Evolutionary conservation across 2,797 vertebrate genomes (phyloP).

Genomic region (Antennarius maculatus): DNA sequence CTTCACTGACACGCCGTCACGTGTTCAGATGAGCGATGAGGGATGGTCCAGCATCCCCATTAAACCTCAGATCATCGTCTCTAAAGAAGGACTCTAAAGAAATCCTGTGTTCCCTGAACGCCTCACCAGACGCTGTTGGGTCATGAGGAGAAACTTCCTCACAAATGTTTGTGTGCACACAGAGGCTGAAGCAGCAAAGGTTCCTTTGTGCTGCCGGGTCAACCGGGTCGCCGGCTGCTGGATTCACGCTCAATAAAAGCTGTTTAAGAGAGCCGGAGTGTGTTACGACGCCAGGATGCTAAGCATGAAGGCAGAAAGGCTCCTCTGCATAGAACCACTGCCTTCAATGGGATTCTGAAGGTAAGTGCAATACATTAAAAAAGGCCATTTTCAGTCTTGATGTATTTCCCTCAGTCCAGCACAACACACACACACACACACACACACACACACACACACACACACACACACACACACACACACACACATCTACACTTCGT

Average conservation of each 20-base stretch:
- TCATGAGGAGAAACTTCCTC: background rate
- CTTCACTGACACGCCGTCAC: too few relatives aligned
- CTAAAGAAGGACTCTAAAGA: background rate
- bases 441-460: too few relatives aligned
- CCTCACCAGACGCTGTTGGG: background rate
- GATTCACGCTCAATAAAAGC: background rate
- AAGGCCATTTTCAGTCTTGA: conserved; percentile 6
- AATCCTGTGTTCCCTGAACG: background rate
- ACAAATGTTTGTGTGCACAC: background rate
- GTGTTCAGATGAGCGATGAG: background rate
- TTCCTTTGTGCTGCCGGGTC: background rate
- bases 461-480: background rate
- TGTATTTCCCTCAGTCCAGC: conserved; percentile 1
- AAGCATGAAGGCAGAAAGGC: background rate
- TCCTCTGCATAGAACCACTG: background rate
- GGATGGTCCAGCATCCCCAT: background rate
- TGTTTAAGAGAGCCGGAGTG: background rate
- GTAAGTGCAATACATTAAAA: background rate
- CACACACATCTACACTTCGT: conserved; percentile 7
- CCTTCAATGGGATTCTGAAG: background rate
- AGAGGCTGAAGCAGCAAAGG: background rate
- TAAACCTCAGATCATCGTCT: too few relatives aligned
- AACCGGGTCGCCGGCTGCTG: background rate
- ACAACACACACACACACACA: conserved; percentile 8
- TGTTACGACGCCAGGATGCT: background rate